A percentile compares a stretch with the other conserved stretches of the same genome.
Conservation (phyloP, 2,888 invertebrate species). For the Physocephala rufipes region DNA sequence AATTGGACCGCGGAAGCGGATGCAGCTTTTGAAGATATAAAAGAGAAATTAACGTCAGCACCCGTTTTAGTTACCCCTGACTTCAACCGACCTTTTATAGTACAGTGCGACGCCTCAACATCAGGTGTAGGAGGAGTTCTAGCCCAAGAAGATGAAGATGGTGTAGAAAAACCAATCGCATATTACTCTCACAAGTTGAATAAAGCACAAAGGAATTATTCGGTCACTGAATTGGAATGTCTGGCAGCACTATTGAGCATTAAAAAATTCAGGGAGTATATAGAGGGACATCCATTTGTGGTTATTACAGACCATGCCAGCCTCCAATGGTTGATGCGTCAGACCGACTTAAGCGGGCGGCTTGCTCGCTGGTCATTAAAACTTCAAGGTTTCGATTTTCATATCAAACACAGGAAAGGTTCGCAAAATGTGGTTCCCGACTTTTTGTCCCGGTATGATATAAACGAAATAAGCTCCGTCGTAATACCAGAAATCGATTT, state of each 20-base stretch:
- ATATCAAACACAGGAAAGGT: constrained; percentile 26
- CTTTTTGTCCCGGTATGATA: constrained; percentile 33
- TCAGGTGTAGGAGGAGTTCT: constrained; percentile 39
- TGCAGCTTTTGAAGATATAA: constrained; percentile 33
- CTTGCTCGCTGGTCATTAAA: constrained; percentile 36
- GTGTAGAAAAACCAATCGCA: constrained; percentile 36
- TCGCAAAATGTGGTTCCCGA: constrained; percentile 32
- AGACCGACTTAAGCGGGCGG: constrained; percentile 48
- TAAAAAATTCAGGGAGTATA: constrained; percentile 37
- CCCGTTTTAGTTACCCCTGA: constrained; percentile 40
- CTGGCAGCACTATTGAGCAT: constrained; percentile 40
- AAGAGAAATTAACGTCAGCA: constrained; percentile 34
- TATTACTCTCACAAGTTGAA: constrained; percentile 40
- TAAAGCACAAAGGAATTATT: no score
- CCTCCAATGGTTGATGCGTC: constrained; percentile 49
- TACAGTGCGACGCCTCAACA: constrained; percentile 43
- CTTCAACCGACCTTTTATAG: constrained; percentile 38
- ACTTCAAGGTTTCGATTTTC: constrained; percentile 28
- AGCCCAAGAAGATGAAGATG: constrained; percentile 29
- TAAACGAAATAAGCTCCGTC: constrained; percentile 18
- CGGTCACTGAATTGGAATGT: no score
- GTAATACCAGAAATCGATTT: constrained; percentile 30
- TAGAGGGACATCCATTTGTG: constrained; percentile 42
- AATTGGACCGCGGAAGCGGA: constrained; percentile 32
- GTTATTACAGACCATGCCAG: constrained; percentile 50